These are phyloP conservation scores for Neria commutata DNA, from an alignment of 2,888 invertebrate genomes.

Conservation along the genomic window DNA sequence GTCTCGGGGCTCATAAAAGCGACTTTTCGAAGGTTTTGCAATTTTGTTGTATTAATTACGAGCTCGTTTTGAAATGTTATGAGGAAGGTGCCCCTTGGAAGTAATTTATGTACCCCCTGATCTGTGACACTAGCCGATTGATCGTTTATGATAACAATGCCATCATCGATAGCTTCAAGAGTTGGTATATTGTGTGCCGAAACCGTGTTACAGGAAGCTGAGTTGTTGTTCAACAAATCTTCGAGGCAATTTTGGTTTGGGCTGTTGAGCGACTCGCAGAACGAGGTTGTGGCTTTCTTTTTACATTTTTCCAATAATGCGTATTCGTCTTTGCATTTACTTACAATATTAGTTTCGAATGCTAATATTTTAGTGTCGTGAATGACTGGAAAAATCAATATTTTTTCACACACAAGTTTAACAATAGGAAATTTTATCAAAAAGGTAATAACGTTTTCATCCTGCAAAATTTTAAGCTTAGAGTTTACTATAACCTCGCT, in stretches of 20 bases:
- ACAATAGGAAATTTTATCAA: slow-evolving; percentile 15
- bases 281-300: slow-evolving; percentile 7
- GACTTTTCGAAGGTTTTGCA: slow-evolving; percentile 2
- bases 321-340: background rate
- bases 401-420: background rate
- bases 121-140: background rate
- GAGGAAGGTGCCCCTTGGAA: background rate
- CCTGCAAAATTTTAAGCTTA: background rate
- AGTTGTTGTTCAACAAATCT: slow-evolving; percentile 11
- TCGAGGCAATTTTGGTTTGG: background rate
- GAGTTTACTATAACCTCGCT: slow-evolving; percentile 8
- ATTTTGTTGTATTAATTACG: slow-evolving; percentile 4
- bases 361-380: background rate
- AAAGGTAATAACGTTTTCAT: slow-evolving; percentile 7
- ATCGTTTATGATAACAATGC: slow-evolving; percentile 15
- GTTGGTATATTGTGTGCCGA: background rate
- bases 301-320: slow-evolving; percentile 12
- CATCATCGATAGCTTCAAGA: slow-evolving; percentile 1
- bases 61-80: slow-evolving; percentile 3
- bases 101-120: background rate
- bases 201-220: slow-evolving; percentile 2
- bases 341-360: slow-evolving; percentile 5
- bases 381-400: slow-evolving; percentile 6
- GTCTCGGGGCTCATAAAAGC: slow-evolving; percentile 15
- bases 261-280: slow-evolving; percentile 2